Percentiles rank a stretch among this genome's conserved stretches.
These are phyloP conservation scores for Dilophus febrilis DNA, from an alignment of 2,888 invertebrate species.

Conservation along the genomic window DNA sequence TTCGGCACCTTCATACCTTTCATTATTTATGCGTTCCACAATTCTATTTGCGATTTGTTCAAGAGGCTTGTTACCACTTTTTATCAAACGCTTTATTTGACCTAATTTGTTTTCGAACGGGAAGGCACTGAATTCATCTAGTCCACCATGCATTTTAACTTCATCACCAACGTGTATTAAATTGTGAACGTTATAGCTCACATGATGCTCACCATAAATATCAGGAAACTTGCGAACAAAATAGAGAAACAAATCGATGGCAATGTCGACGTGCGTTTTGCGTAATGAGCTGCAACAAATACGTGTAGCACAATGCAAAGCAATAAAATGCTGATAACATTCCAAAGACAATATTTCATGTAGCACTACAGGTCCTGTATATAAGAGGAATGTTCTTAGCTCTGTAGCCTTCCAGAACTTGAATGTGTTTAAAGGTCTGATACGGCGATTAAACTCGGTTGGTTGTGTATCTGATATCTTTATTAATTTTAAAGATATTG, in stretches of 20 bases:
- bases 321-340: constrained; percentile 12
- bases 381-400: constrained; percentile 11
- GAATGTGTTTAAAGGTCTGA: not conserved
- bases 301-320: constrained; percentile 12
- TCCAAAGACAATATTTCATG: constrained; percentile 8
- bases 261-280: too few relatives aligned
- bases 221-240: constrained; percentile 9
- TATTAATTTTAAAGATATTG: not conserved
- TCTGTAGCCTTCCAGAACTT: constrained; percentile 13
- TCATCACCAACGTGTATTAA: constrained; percentile 10
- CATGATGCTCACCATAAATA: constrained; percentile 8
- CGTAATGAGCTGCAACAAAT: too few relatives aligned
- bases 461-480: not conserved
- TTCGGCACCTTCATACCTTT: too few relatives aligned
- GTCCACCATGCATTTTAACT: constrained; percentile 9
- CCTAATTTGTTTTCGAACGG: constrained; percentile 8
- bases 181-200: constrained; percentile 10
- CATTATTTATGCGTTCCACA: constrained; percentile 5
- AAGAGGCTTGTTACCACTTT: constrained; percentile 7
- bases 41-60: too few relatives aligned
- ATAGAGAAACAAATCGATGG: constrained; percentile 5
- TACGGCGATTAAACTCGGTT: constrained; percentile 4
- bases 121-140: too few relatives aligned
- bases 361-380: constrained; percentile 11
- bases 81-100: constrained; percentile 6